Conservation (phyloP, 2,113 vertebrate genomes). For the Pomatorhinus ruficollis region DNA sequence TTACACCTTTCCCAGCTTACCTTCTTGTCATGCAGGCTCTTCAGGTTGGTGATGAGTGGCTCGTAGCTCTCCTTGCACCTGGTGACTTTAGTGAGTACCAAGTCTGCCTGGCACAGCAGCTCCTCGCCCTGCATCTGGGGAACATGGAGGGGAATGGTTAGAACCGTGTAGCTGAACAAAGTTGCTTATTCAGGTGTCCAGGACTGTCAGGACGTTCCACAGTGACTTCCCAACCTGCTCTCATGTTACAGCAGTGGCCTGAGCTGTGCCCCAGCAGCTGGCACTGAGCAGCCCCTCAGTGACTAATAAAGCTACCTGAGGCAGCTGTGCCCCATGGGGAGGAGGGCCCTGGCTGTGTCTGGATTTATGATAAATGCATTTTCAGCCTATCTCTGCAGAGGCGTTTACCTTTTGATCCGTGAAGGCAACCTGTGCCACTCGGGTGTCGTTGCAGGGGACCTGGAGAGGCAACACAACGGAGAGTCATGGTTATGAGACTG, state of each 20-base stretch:
- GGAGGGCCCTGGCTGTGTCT: rapidly evolving
- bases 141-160: rapidly evolving
- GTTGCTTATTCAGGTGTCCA: background rate
- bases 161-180: rapidly evolving
- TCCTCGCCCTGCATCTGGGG: background rate
- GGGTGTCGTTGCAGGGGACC: conserved; percentile 58
- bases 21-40: background rate
- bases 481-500: rapidly evolving
- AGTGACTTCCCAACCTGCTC: background rate
- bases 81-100: background rate
- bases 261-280: rapidly evolving
- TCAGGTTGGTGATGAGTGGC: background rate
- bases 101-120: conserved; percentile 41
- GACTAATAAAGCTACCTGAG: background rate
- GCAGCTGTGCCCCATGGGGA: background rate
- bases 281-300: background rate
- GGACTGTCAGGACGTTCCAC: background rate
- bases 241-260: rapidly evolving
- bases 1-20: background rate
- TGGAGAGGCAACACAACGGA: background rate
- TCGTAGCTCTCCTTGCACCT: background rate
- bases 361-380: rapidly evolving
- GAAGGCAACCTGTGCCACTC: conserved; percentile 42
- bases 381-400: rapidly evolving
- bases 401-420: background rate